Percentiles rank a stretch among this genome's conserved stretches.
Evolutionary conservation across 1,140 invertebrate genomes (phyloP).

Genomic region (Cyrtorhinus lividipennis): DNA sequence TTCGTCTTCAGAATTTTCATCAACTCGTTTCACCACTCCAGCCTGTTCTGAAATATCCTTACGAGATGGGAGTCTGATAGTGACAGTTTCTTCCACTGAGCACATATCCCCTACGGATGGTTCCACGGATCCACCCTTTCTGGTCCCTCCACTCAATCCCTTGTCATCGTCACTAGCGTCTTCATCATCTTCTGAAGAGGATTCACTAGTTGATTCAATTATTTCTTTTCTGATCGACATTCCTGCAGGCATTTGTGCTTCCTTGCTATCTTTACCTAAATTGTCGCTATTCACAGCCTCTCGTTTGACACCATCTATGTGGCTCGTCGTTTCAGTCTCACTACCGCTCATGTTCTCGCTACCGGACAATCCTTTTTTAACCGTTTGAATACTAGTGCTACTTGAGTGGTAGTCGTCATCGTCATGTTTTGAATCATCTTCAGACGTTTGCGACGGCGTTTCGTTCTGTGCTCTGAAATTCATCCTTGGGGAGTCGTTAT

Average conservation of each 20-base stretch:
- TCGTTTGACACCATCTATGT: slow-evolving; percentile 13
- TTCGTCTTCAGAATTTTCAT: not conserved
- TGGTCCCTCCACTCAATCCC: too few relatives aligned
- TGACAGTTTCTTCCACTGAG: not conserved
- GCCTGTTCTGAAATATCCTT: not conserved
- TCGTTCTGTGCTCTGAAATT: slow-evolving; percentile 11
- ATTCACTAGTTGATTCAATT: slow-evolving; percentile 13
- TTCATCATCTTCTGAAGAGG: slow-evolving; percentile 1
- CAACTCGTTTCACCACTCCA: not conserved
- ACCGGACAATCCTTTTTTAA: slow-evolving; percentile 19
- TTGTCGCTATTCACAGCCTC: not conserved
- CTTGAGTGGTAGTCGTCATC: slow-evolving; percentile 26
- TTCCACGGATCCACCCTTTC: slow-evolving; percentile 1
- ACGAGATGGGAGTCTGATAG: not conserved
- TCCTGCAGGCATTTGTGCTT: slow-evolving; percentile 20
- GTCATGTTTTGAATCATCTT: slow-evolving; percentile 22
- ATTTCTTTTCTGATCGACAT: too few relatives aligned
- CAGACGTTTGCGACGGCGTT: slow-evolving; percentile 12
- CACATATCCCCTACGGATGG: too few relatives aligned
- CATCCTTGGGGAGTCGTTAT: slow-evolving; percentile 1
- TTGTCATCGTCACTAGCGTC: slow-evolving; percentile 17
- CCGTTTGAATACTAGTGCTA: slow-evolving; percentile 27
- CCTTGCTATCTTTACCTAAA: slow-evolving; percentile 12
- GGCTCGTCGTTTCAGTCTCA: slow-evolving; percentile 21
- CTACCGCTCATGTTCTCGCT: slow-evolving; percentile 13